Percentiles rank a stretch among this genome's conserved stretches.
Evolutionary conservation across 2,888 invertebrate species (phyloP).

Genomic region (Sipha maydis): DNA sequence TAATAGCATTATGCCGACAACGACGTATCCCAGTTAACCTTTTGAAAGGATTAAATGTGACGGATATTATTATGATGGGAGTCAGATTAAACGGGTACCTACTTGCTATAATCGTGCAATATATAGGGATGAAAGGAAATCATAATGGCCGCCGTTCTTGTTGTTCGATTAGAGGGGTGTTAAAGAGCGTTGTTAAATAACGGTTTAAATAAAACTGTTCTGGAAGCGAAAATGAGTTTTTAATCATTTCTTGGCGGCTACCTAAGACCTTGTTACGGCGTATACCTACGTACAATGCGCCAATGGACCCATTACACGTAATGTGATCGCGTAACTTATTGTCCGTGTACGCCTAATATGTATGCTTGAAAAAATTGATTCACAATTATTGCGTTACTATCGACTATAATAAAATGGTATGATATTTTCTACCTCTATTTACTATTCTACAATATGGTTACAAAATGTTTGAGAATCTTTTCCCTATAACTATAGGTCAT

Average conservation of each 20-base stretch:
- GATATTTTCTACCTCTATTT: not conserved
- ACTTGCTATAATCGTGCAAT: conserved; percentile 18
- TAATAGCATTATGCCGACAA: conserved; percentile 25
- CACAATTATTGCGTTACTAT: conserved; percentile 19
- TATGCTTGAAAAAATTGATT: not conserved
- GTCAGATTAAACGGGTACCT: conserved; percentile 53
- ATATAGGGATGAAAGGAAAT: conserved; percentile 41
- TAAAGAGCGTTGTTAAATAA: conserved; percentile 34
- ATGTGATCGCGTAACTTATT: not conserved
- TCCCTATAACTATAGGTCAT: not conserved
- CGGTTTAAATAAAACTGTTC: conserved; percentile 44
- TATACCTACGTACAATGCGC: no score
- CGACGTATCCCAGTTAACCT: conserved; percentile 46
- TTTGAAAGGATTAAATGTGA: conserved; percentile 51
- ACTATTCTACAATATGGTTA: not conserved
- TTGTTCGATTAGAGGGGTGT: conserved; percentile 49
- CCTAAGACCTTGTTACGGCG: not conserved
- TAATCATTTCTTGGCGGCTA: conserved; percentile 27
- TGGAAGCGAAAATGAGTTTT: conserved; percentile 34
- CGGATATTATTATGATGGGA: conserved; percentile 24
- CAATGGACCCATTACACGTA: not conserved
- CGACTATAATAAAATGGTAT: not conserved
- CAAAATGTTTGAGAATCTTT: conserved; percentile 1
- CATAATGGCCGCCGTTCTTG: conserved; percentile 42
- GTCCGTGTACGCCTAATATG: not conserved